Conservation (phyloP, 2,797 vertebrate genomes). For the Carcharodon carcharias region DNA sequence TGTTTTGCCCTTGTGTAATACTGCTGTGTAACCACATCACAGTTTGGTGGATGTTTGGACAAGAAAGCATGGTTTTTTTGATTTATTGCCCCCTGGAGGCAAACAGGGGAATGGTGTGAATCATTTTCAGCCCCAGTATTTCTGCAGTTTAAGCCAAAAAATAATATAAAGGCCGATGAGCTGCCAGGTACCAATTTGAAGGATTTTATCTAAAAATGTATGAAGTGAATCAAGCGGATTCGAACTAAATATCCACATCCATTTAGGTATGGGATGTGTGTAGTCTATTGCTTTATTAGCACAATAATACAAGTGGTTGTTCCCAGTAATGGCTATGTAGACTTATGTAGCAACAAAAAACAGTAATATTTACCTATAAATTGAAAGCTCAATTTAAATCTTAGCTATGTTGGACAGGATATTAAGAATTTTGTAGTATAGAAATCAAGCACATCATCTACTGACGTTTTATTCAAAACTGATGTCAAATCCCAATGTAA, state of each 20-base stretch:
- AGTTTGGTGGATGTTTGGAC: conserved; percentile 35
- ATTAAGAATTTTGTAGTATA: background rate
- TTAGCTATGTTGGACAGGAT: background rate
- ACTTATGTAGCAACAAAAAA: background rate
- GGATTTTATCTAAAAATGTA: background rate
- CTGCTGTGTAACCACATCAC: conserved; percentile 26
- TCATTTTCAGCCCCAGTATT: background rate
- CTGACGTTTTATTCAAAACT: background rate
- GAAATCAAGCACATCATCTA: background rate
- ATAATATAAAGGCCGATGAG: background rate
- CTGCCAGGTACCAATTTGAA: background rate
- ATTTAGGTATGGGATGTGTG: background rate
- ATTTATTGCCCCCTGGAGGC: conserved; percentile 40
- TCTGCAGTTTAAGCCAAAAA: background rate
- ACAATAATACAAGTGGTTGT: background rate
- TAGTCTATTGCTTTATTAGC: background rate
- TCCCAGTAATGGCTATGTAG: background rate
- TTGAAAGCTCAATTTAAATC: background rate
- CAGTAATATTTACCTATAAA: background rate
- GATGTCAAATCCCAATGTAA: background rate
- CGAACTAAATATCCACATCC: background rate
- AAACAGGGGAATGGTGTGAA: background rate
- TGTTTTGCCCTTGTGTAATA: conserved; percentile 34
- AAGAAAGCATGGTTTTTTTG: background rate
- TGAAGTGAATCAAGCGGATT: too few relatives aligned